phyloP scores from a whole-genome alignment of 1,140 invertebrate species.

The Chionoecetes opilio region DNA sequence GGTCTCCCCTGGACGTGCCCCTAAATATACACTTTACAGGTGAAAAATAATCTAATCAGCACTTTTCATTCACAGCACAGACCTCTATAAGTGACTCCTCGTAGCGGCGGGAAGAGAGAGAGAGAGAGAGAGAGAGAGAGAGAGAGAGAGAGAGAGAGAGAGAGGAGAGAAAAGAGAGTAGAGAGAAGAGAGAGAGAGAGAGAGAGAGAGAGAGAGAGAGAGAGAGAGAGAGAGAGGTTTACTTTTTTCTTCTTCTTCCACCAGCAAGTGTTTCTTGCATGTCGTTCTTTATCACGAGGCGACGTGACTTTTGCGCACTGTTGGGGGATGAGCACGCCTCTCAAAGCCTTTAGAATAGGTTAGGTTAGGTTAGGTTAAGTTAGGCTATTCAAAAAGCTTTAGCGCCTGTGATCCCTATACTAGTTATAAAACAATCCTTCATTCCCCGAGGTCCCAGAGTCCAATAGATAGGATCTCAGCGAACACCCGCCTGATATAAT shows the following conservation, averaged over 20 bases:
- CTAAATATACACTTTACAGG: slow-evolving; percentile 61
- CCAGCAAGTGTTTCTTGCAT: background rate
- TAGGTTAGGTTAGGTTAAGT: no score
- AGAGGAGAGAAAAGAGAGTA: background rate
- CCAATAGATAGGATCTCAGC: slow-evolving; percentile 48
- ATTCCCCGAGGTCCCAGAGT: background rate
- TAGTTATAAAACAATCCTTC: slow-evolving; percentile 59
- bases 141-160: no score
- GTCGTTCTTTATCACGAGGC: background rate
- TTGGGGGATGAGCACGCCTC: no score
- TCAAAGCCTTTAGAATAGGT: no score
- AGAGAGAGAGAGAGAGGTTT: background rate
- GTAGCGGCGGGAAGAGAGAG: background rate
- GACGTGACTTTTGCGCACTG: no score
- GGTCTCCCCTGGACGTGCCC: background rate
- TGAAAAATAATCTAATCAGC: slow-evolving; percentile 70
- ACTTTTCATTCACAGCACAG: slow-evolving; percentile 69
- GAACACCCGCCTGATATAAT: slow-evolving; percentile 63
- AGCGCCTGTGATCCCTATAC: no score
- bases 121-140: background rate
- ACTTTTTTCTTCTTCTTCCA: no score
- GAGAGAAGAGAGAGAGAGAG: background rate
- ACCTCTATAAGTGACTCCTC: slow-evolving; percentile 64
- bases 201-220: no score
- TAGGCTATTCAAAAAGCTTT: no score